Evolutionary conservation across 1,140 invertebrate genomes (phyloP), one percentile per base, ranked within the genome.

Genomic region (Homarus americanus): DNA sequence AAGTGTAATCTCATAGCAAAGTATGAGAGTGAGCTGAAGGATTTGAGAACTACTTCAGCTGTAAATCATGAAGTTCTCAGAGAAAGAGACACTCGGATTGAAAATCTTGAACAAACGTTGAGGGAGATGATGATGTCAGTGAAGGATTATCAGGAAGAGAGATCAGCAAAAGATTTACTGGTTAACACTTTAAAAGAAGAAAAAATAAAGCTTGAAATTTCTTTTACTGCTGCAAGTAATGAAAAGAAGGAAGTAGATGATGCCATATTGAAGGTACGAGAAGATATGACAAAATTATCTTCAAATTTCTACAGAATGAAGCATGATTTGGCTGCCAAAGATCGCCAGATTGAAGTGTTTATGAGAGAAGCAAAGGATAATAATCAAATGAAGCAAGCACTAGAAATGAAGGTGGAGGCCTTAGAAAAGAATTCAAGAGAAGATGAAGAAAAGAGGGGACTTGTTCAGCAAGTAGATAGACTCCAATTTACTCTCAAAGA

Each of bases 211-310:
- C 82, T 92, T 75, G 91, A 85, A 66, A 82, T 83, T 24, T 24
- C 80, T 10, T 66, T 88, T 49, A 49, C 44, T 49, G 79, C 49
- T 40, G 91, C 91, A 15, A 72, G 49, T 15, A 53, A 38, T 40
- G 91, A 92, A 69, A 92, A 92, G 73, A 88, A 84, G n/a, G 85
- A 92, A 85, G 91, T 92, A 36, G 91, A 92, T 79, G 91, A 88
- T 66, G 86, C 91, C 34, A 89, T 92, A 36, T 38, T 84, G 34
- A 92, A 89, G 38, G 82, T 92, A 24, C 44, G 91, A 73, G 91
- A 92, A 79, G 91, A 92, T 40, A 89, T 92, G 91, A 92, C 78
- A 1, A 84, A 85, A 12, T 80, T 92, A 38, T 78, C 91, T 28
- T 85, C 91, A 28, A 87, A 76, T 41, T 88, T 92, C 28, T 92